Evolutionary conservation across 2,888 invertebrate species (phyloP), one percentile per base, ranked within the genome.

Genomic region (Fragum sueziense): DNA sequence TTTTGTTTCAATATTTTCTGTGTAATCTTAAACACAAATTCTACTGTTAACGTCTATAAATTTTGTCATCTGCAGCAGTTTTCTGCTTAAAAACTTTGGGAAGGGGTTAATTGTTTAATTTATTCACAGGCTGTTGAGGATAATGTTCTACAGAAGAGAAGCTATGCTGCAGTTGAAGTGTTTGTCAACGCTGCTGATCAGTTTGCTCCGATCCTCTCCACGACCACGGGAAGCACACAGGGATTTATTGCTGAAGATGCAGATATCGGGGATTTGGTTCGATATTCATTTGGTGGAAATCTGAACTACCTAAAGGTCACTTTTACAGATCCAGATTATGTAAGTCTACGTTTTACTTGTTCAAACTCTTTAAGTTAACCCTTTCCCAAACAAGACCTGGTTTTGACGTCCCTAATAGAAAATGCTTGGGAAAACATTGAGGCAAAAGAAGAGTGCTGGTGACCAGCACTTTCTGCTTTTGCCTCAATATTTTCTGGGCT

Each of bases 201-300:
- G 29, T 86, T 83, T 76, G 73, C 85, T 20, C 91, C 91, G 3
- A 70, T 70, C 0, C 80, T 91, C 14, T 74, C 74, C 9, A 85
- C 86, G 27, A 54, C 29, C 2, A 67, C 52, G 57, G 86, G 85
- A 22, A 59, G n/a, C 6, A 85, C 84, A 33, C 77, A 54, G 11
- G 91, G 90, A 14, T 86, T 82, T 69, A 88, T 91, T 31, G 76
- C 82, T 7, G 91, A 91, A 73, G 87, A 86, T 73, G 87, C 88
- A 14, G 76, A 78, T 14, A 52, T 69, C 31, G 87, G 88, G 4
- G 87, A 88, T 0, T 76, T 87, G 9, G 85, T 70, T 31, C 27
- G 70, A 27, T 31, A 14, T 11, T 14, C 9, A 9, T 69, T 69
- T 27, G 74, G 76, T 0, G 31, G 62, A 9, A 69, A 72, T 31